phyloP scores from a whole-genome alignment of 2,888 invertebrate species.

The Philereme vetulata region DNA sequence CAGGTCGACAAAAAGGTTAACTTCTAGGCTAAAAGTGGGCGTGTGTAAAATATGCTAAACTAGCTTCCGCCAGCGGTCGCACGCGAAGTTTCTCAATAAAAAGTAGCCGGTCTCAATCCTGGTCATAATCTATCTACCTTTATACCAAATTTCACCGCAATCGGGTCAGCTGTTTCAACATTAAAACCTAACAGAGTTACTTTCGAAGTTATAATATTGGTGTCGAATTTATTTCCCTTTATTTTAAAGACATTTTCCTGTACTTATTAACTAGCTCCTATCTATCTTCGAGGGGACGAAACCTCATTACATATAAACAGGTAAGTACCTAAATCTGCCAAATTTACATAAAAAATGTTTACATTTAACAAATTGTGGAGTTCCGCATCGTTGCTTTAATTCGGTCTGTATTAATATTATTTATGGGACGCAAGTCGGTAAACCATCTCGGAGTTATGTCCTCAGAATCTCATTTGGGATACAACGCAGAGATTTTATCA shows the following conservation, averaged over 20 bases:
- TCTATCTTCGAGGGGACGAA: constrained; percentile 14
- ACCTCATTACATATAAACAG: constrained; percentile 31
- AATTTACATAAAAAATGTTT: constrained; percentile 61
- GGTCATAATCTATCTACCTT: no score
- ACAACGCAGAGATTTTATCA: neutral
- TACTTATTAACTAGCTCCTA: neutral
- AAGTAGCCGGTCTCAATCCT: no score
- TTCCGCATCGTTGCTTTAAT: constrained; percentile 58
- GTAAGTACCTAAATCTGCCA: constrained; percentile 41
- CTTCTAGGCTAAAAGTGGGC: no score
- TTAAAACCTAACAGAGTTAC: no score
- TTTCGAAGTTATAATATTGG: no score
- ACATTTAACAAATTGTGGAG: constrained; percentile 61
- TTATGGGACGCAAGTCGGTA: constrained; percentile 40
- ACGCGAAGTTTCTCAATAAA: no score
- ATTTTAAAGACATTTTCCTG: neutral
- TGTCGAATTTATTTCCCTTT: no score
- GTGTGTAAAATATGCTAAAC: no score
- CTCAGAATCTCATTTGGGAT: constrained; percentile 9
- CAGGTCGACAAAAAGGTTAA: no score
- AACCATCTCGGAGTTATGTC: constrained; percentile 13
- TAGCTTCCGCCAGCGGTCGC: no score
- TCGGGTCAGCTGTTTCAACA: no score
- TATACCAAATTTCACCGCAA: no score
- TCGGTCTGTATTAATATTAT: constrained; percentile 58